These are phyloP conservation scores for Tanypteryx hageni DNA, from an alignment of 2,888 invertebrate genomes.

Conservation along the genomic window DNA sequence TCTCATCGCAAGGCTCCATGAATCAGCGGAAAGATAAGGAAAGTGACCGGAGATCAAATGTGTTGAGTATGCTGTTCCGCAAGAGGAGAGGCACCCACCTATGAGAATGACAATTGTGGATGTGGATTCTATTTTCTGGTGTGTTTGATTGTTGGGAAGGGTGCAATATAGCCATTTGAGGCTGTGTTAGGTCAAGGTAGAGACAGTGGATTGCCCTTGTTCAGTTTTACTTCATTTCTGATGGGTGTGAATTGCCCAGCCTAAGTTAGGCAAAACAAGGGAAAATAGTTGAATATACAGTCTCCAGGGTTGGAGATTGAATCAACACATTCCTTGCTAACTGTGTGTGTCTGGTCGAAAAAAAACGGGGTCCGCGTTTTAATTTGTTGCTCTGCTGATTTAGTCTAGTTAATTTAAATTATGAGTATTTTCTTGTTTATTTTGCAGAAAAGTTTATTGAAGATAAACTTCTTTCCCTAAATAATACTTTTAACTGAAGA, in stretches of 20 bases:
- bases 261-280: neutral
- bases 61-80: constrained; percentile 71
- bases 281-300: neutral
- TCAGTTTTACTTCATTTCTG: neutral
- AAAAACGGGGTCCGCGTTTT: neutral
- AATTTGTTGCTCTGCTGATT: constrained; percentile 31
- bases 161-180: neutral
- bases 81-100: constrained; percentile 71
- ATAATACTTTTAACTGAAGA: neutral
- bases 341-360: constrained; percentile 51
- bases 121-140: neutral
- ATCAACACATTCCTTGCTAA: constrained; percentile 29
- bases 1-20: constrained; percentile 68
- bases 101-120: constrained; percentile 66
- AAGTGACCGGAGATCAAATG: constrained; percentile 71
- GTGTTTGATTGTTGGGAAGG: neutral
- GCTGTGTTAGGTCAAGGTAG: neutral
- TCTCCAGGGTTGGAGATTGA: neutral
- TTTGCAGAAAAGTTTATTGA: neutral
- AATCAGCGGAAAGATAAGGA: constrained; percentile 71
- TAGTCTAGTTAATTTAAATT: constrained; percentile 23
- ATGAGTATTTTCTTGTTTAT: constrained; percentile 6
- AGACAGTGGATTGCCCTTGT: neutral
- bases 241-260: neutral
- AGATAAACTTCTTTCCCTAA: neutral